Evolutionary conservation across 1,140 invertebrate species (phyloP).

Genomic region (Sinonovacula constricta): DNA sequence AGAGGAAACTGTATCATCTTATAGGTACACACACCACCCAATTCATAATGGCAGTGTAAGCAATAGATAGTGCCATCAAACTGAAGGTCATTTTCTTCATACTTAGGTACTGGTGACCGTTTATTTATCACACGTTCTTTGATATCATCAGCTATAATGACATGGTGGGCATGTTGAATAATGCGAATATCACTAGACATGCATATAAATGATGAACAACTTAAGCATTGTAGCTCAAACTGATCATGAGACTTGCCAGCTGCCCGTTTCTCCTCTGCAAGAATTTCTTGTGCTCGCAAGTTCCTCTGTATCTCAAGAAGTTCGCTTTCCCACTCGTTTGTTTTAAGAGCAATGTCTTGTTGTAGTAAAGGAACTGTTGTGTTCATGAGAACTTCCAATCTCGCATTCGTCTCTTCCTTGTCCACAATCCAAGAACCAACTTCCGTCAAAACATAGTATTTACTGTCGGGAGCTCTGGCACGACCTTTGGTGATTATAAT

Average conservation of each 20-base stretch:
- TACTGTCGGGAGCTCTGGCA: constrained; percentile 60
- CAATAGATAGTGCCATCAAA: constrained; percentile 59
- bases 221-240: constrained; percentile 55
- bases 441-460: constrained; percentile 60
- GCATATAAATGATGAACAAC: constrained; percentile 60
- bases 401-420: constrained; percentile 66
- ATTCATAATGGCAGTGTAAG: constrained; percentile 56
- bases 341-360: constrained; percentile 37
- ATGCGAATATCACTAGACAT: constrained; percentile 59
- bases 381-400: constrained; percentile 69
- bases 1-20: constrained; percentile 55
- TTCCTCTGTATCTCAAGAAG: too few relatives aligned
- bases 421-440: constrained; percentile 51
- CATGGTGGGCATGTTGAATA: constrained; percentile 59
- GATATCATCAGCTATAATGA: constrained; percentile 54
- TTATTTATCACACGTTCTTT: constrained; percentile 9
- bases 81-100: constrained; percentile 37
- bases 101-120: constrained; percentile 2
- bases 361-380: constrained; percentile 56
- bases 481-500: too few relatives aligned
- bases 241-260: constrained; percentile 41
- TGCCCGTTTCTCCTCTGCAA: constrained; percentile 20
- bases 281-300: constrained; percentile 38
- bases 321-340: constrained; percentile 38
- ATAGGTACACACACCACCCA: constrained; percentile 59